Evolutionary conservation across 92 coral and sea anemone genomes (phyloP), one percentile per base, ranked within the genome.

Genomic region (Phenganax marumi): DNA sequence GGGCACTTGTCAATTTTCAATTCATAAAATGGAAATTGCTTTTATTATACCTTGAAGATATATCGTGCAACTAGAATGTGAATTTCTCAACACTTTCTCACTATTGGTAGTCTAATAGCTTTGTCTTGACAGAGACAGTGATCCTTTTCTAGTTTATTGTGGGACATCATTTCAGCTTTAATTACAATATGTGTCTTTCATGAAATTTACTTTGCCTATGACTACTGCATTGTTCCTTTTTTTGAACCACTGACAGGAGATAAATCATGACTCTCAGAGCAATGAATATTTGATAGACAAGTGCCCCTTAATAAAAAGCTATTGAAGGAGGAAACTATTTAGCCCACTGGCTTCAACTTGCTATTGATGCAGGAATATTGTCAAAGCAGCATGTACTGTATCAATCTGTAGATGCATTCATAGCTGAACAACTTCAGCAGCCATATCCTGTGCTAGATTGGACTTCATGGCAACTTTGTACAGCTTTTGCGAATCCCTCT

Each of bases 391-490:
- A 64, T 62, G 84, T 80, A 64, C 61, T 81, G 47, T 81, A 81
- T 57, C 79, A 68, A 70, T 49, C 85, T 68, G 85, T 69, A 17
- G 68, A 81, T 68, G 85, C 78, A 81, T 81, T 81, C 21, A 66
- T 81, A 50, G 22, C 85, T 25, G 84, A 80, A 52, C 79, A 81
- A 81, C 66, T 81, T 18, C 79, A 81, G n/a, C 85, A 81, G 68
- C 85, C 68, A 49, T 50, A 81, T 52, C 66, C 85, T 50, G 56
- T 81, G 64, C 23, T 63, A 22, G 78, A 68, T 50, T 81, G 79
- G 79, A 14, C 85, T 53, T 62, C 85, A 68, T 81, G 85, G 79
- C 85, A 68, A 68, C 85, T 66, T 56, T 81, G 78, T 69, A 81
- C 63, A 69, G 77, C 52, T 80, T 80, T 53, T 80, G 85, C 16